Base-by-base conservation (phyloP, 2,888 invertebrate species). In the Pherbina coryleti region DNA sequence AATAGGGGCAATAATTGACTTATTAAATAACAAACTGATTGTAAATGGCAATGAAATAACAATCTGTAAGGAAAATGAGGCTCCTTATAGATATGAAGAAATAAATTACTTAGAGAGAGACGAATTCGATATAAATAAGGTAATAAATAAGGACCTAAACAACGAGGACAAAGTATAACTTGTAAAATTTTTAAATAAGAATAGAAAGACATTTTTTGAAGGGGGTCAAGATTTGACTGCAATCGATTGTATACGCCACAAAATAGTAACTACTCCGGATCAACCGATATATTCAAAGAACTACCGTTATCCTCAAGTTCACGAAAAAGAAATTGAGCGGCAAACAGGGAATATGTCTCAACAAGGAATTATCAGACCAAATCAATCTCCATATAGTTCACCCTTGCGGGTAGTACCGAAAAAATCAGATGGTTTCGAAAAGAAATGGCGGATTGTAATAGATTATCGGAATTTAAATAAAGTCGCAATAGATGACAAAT, bases 401-500 rank as follows among this genome's bases (percentile, higher is more conserved):
- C 44, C 44, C 44, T 14, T 44, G n/a, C 19, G 19, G 57, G 57
- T 57, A 19, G 57, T 57, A 57, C 19, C 57, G 7, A 57, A 57
- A 19, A 9, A 57, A 57, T 57, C 57, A 14, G 11, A 9, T 2
- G 19, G 57, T 57, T 1, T 7, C 9, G 57, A 57, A 57, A 44
- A 75, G 34, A 67, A 75, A 57, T 67, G 22, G 53, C 53, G 57
- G 22, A 22, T 69, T 4, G 75, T 75, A 17, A 75, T 37, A 8
- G 75, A 75, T 25, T 75, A 69, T 37, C 55, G 75, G 17, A 75
- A 69, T 14, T 17, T 75, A 28, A 75, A 75, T 34, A 34, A 75
- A 66, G 49, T 66, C 19, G 66, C 75, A n/a, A 53, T 75, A 5
- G 75, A 75, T 44, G 75, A 75, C 22, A 75, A 67, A 75, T 69